A percentile compares a stretch with the other conserved stretches of the same genome.
These are phyloP conservation scores for Sisor rabdophorus DNA, from an alignment of 2,113 vertebrate genomes.

Conservation along the genomic window DNA sequence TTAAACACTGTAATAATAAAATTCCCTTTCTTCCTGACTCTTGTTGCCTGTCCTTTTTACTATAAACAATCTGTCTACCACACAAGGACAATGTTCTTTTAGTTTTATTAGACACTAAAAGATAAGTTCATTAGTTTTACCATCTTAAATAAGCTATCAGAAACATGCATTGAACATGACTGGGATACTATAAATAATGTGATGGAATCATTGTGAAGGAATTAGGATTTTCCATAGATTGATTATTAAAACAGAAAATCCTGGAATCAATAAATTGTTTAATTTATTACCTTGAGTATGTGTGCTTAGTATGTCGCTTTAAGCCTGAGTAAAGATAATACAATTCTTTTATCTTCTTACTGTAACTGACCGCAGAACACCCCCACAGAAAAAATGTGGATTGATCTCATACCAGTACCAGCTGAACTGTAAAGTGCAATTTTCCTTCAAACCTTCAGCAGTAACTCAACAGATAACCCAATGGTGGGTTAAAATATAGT, in stretches of 20 bases:
- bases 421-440: neutral
- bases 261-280: neutral
- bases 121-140: too few relatives aligned
- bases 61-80: slow-evolving; percentile 14
- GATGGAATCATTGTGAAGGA: too few relatives aligned
- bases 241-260: neutral
- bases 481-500: too few relatives aligned
- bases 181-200: slow-evolving; percentile 3
- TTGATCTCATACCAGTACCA: neutral
- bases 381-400: neutral
- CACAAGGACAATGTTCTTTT: slow-evolving; percentile 4
- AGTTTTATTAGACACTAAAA: too few relatives aligned
- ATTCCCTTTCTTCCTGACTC: slow-evolving; percentile 2
- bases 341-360: neutral
- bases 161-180: neutral
- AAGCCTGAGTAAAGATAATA: neutral
- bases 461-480: too few relatives aligned
- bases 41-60: slow-evolving; percentile 16
- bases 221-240: neutral
- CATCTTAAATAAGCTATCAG: neutral
- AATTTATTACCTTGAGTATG: slow-evolving; percentile 11
- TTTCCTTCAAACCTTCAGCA: too few relatives aligned
- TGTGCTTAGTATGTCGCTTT: neutral
- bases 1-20: neutral
- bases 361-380: neutral